phyloP scores from a whole-genome alignment of 2,888 invertebrate genomes.

The Andrena camellia region DNA sequence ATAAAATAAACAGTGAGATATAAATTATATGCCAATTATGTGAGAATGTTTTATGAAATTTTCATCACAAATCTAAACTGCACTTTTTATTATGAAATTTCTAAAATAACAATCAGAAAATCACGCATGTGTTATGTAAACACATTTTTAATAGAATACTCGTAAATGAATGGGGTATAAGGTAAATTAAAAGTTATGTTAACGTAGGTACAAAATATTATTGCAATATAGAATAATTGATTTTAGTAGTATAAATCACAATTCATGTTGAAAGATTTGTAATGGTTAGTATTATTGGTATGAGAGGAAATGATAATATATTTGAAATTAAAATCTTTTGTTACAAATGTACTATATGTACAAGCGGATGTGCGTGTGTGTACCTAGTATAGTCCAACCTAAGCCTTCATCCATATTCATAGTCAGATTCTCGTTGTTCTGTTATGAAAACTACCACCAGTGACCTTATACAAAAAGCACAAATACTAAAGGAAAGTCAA shows the following conservation, averaged over 20 bases:
- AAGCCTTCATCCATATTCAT: slow-evolving; percentile 64
- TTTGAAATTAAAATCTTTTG: slow-evolving; percentile 22
- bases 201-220: background rate
- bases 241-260: background rate
- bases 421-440: slow-evolving; percentile 51
- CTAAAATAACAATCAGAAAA: background rate
- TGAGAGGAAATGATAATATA: slow-evolving; percentile 5
- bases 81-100: background rate
- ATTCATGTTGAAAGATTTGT: background rate
- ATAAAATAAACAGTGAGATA: slow-evolving; percentile 54
- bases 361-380: slow-evolving; percentile 49
- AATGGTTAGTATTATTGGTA: slow-evolving; percentile 22
- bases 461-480: slow-evolving; percentile 57
- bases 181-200: slow-evolving; percentile 5
- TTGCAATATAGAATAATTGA: slow-evolving; percentile 1
- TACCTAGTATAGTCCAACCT: slow-evolving; percentile 60
- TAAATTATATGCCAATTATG: slow-evolving; percentile 29
- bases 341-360: slow-evolving; percentile 38
- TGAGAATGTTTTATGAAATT: background rate
- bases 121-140: background rate
- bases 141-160: slow-evolving; percentile 3
- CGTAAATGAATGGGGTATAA: background rate
- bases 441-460: slow-evolving; percentile 63
- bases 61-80: background rate
- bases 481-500: slow-evolving; percentile 55